Conservation (phyloP, 35 echinoderm and acorn worm species). For the Stichopus chloronotus region DNA sequence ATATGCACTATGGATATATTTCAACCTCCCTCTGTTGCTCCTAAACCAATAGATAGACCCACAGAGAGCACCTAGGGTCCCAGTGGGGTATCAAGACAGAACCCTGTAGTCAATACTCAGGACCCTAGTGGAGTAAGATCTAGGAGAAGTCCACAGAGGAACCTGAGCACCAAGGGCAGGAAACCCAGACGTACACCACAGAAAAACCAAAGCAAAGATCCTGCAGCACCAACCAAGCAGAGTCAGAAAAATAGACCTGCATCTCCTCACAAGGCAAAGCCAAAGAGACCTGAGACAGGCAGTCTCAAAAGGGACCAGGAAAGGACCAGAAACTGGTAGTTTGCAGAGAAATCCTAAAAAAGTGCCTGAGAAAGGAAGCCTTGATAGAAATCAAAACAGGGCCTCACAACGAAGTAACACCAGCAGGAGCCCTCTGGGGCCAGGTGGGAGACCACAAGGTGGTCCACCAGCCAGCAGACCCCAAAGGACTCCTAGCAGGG, state of each 20-base stretch:
- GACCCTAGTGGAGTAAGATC: background rate
- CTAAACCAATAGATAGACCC: background rate
- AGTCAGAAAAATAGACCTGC: background rate
- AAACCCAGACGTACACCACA: background rate
- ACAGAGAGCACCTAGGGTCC: background rate
- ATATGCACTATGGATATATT: too few relatives aligned
- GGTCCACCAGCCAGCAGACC: background rate
- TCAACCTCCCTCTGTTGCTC: constrained; percentile 23
- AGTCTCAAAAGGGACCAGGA: background rate
- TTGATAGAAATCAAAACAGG: constrained; percentile 34
- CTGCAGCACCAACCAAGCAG: too few relatives aligned
- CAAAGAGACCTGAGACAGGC: constrained; percentile 8
- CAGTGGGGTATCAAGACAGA: background rate
- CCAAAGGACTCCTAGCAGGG: constrained; percentile 21
- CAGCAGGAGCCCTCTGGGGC: background rate
- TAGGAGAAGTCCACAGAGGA: constrained; percentile 10
- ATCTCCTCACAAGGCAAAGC: background rate
- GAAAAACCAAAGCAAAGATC: background rate
- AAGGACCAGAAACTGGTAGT: background rate
- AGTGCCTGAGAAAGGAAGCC: background rate
- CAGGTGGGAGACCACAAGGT: background rate
- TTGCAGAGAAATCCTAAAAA: background rate
- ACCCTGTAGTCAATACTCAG: background rate
- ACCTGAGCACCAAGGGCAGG: background rate
- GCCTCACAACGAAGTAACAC: constrained; percentile 22